Evolutionary conservation across 2,888 invertebrate genomes (phyloP).

Genomic region (Elegia similella): DNA sequence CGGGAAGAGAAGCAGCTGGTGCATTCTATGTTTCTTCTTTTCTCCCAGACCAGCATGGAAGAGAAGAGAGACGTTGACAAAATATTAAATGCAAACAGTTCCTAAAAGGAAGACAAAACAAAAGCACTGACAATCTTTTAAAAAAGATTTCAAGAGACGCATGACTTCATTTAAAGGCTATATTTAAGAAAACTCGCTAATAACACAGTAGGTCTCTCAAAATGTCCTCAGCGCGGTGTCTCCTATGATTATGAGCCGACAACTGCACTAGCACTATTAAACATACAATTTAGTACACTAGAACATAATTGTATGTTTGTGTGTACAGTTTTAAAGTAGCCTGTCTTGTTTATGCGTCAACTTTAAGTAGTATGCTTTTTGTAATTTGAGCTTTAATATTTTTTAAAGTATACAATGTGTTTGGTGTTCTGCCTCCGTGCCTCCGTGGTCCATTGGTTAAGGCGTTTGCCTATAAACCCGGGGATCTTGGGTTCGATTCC

Average conservation of each 20-base stretch:
- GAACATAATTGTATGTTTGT: slow-evolving; percentile 1
- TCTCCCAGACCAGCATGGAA: too few relatives aligned
- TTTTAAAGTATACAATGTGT: background rate
- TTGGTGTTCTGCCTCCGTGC: too few relatives aligned
- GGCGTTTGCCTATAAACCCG: too few relatives aligned
- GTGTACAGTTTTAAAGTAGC: background rate
- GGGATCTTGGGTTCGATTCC: too few relatives aligned
- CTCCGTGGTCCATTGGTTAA: too few relatives aligned
- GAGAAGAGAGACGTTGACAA: too few relatives aligned
- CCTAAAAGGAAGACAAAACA: background rate
- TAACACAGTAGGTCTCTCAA: slow-evolving; percentile 2
- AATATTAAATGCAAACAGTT: too few relatives aligned
- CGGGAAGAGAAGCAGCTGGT: too few relatives aligned
- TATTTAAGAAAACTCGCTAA: slow-evolving; percentile 3
- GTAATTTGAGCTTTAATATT: background rate
- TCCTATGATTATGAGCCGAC: background rate
- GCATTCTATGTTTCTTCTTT: too few relatives aligned
- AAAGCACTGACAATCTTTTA: background rate
- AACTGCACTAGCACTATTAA: background rate
- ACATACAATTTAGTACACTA: too few relatives aligned
- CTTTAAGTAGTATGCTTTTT: background rate
- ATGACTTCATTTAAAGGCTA: background rate
- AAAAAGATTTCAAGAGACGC: background rate
- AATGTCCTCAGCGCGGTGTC: slow-evolving; percentile 3
- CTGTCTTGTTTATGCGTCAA: background rate